Conservation (phyloP, 2,113 vertebrate species). For the Sturnira hondurensis region DNA sequence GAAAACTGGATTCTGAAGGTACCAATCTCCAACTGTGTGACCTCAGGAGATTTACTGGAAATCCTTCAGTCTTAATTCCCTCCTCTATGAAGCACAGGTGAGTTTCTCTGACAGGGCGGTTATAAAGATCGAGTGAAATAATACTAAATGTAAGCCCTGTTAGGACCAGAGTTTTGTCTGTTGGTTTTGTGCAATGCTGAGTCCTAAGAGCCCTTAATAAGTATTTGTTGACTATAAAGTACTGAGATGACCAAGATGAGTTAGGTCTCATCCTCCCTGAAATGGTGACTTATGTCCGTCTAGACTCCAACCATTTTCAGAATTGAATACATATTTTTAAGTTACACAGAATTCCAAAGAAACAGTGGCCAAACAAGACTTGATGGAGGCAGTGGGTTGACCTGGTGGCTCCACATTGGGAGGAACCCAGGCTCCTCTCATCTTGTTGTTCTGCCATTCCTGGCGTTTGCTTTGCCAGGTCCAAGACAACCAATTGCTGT, state of each 20-base stretch:
- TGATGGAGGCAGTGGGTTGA: neutral
- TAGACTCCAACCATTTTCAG: neutral
- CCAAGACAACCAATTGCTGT: no score
- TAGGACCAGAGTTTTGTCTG: neutral
- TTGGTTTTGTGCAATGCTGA: neutral
- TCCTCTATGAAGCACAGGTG: neutral
- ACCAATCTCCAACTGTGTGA: neutral
- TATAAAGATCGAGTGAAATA: neutral
- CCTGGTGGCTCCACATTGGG: fast-evolving
- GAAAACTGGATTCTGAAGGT: no score
- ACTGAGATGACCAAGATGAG: no score
- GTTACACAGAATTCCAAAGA: no score
- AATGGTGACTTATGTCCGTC: neutral
- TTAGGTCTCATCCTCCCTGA: neutral
- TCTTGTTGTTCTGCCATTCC: no score
- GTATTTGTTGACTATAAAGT: neutral
- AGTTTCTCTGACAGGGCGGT: neutral
- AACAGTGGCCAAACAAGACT: neutral
- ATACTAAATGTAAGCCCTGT: fast-evolving
- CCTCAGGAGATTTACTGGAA: neutral
- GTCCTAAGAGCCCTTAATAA: neutral
- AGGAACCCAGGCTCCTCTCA: neutral
- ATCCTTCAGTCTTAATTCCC: neutral
- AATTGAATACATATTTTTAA: neutral
- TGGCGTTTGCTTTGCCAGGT: neutral